Percentiles rank a stretch among this genome's conserved stretches.
These are phyloP conservation scores for Amphiura filiformis DNA, from an alignment of 35 echinoderm and acorn worm genomes.

Conservation along the genomic window DNA sequence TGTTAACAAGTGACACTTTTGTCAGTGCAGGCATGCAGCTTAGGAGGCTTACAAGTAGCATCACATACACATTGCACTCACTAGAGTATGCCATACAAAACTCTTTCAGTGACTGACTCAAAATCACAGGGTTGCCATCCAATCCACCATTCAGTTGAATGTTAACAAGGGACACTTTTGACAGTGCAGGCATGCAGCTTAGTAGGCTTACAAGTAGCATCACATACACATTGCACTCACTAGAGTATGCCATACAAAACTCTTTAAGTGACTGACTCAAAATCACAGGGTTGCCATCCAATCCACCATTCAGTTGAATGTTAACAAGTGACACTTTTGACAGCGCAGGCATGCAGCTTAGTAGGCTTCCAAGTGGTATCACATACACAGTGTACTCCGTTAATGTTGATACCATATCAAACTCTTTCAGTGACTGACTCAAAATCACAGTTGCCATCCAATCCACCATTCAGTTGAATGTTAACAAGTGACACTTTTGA, in stretches of 20 bases:
- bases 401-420: too few species aligned
- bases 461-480: neutral
- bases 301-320: neutral
- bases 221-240: too few species aligned
- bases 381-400: neutral
- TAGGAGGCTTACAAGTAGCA: neutral
- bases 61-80: neutral
- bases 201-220: too few species aligned
- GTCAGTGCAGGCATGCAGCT: neutral
- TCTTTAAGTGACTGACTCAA: too few species aligned
- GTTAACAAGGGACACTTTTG: neutral
- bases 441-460: neutral
- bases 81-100: neutral
- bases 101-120: neutral
- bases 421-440: neutral
- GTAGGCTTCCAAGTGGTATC: neutral
- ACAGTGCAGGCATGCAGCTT: too few species aligned
- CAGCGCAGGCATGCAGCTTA: too few species aligned
- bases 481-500: neutral
- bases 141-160: neutral
- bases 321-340: neutral
- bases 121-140: neutral
- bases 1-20: neutral
- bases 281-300: too few species aligned
- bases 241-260: too few species aligned